phyloP scores from a whole-genome alignment of 1,140 invertebrate species.

The Dinoponera quadriceps region DNA sequence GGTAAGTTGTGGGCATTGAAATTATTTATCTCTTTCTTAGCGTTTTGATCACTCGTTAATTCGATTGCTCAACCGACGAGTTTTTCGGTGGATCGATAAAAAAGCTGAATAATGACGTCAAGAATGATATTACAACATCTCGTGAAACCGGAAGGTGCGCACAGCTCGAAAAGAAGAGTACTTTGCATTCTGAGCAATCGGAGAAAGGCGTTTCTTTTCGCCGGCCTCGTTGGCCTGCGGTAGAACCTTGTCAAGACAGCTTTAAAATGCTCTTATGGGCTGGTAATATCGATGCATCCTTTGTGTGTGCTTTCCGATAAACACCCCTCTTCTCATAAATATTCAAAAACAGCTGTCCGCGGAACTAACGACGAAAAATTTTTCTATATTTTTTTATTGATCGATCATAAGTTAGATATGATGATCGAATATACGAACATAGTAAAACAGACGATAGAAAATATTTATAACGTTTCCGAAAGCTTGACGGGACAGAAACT shows the following conservation, averaged over 20 bases:
- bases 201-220: conserved; percentile 69
- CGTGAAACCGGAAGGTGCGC: conserved; percentile 43
- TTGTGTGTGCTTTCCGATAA: neutral
- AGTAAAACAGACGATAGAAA: neutral
- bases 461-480: neutral
- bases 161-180: conserved; percentile 3
- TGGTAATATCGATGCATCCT: neutral
- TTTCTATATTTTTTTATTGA: neutral
- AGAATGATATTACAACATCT: neutral
- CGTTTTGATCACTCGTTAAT: conserved; percentile 14
- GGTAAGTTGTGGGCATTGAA: conserved; percentile 67
- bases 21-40: neutral
- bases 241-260: neutral
- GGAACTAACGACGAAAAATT: neutral
- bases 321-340: neutral
- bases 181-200: conserved; percentile 58
- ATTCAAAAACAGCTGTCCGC: neutral
- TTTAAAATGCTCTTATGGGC: neutral
- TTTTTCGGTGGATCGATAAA: neutral
- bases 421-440: neutral
- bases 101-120: neutral
- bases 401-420: neutral
- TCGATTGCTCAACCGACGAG: neutral
- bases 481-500: neutral
- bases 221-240: neutral